phyloP scores from a whole-genome alignment of 2,113 vertebrate genomes.

The Cryptotis parvus region DNA sequence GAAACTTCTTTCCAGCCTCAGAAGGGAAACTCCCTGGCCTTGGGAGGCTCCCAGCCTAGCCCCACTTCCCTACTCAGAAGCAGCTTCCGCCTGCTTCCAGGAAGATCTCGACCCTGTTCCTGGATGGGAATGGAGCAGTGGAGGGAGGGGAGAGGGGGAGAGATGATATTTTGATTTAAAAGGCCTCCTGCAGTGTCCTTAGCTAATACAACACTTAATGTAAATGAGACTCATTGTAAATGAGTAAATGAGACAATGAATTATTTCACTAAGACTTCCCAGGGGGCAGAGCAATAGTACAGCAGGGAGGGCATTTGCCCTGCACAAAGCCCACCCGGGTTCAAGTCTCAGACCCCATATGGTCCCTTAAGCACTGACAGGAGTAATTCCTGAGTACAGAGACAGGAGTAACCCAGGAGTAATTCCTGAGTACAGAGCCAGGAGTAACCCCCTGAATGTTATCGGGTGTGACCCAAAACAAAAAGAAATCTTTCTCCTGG shows the following conservation, averaged over 20 bases:
- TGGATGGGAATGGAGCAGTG: not conserved
- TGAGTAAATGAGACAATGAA: conserved; percentile 47
- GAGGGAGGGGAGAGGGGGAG: not conserved
- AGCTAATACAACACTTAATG: not conserved
- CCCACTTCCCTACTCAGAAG: not conserved
- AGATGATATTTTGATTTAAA: not conserved
- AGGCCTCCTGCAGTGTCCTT: not conserved
- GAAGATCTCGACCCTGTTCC: not conserved
- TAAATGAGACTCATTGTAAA: conserved; percentile 59
- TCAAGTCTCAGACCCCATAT: too few species aligned
- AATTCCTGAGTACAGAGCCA: too few species aligned
- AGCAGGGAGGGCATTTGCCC: too few species aligned
- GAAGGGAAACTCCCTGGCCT: not conserved
- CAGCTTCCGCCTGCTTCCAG: not conserved
- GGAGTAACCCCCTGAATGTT: too few species aligned
- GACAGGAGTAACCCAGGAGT: too few species aligned
- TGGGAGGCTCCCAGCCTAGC: not conserved
- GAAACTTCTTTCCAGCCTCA: conserved; percentile 23
- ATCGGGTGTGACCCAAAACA: not conserved
- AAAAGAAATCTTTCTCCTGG: conserved; percentile 32
- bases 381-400: too few species aligned
- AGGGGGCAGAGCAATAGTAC: too few species aligned
- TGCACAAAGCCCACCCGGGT: too few species aligned
- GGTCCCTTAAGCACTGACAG: too few species aligned
- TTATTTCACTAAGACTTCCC: too few species aligned